Percentiles rank a stretch among this genome's conserved stretches.
Conservation (phyloP, 1,140 invertebrate genomes). For the Lasioglossum baleicum region DNA sequence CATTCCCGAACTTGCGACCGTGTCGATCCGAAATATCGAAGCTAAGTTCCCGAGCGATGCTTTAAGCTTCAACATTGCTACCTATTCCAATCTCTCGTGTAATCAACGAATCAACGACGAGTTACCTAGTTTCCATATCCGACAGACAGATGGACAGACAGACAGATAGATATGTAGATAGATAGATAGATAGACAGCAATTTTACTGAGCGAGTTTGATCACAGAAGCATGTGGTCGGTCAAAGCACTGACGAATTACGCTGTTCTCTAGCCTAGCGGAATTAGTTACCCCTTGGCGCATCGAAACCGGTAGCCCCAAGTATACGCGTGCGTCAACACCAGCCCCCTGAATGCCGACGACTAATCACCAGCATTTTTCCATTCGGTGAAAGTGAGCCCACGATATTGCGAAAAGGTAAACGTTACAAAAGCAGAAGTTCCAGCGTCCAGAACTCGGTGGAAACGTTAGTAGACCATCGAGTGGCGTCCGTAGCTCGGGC, state of each 20-base stretch:
- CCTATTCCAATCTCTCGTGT: neutral
- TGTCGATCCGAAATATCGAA: neutral
- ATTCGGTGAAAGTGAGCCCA: neutral
- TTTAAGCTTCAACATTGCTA: neutral
- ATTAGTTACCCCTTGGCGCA: neutral
- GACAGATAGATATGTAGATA: too few species aligned
- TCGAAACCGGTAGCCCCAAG: too few species aligned
- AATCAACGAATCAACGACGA: neutral
- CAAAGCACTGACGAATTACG: neutral
- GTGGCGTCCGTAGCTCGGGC: constrained; percentile 60
- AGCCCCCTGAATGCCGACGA: too few species aligned
- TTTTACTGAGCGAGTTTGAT: too few species aligned
- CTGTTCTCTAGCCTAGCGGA: neutral
- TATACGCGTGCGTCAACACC: too few species aligned
- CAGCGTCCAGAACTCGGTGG: constrained; percentile 35
- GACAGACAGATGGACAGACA: too few species aligned
- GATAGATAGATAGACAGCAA: too few species aligned
- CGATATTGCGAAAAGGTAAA: neutral
- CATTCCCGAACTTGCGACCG: neutral
- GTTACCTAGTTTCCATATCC: neutral
- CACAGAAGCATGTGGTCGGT: too few species aligned
- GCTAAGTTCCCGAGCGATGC: neutral
- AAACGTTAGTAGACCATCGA: constrained; percentile 46
- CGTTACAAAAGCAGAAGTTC: neutral
- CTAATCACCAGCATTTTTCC: neutral